Conservation (phyloP, 2,888 invertebrate genomes). For the Cryptocephalus primarius region DNA sequence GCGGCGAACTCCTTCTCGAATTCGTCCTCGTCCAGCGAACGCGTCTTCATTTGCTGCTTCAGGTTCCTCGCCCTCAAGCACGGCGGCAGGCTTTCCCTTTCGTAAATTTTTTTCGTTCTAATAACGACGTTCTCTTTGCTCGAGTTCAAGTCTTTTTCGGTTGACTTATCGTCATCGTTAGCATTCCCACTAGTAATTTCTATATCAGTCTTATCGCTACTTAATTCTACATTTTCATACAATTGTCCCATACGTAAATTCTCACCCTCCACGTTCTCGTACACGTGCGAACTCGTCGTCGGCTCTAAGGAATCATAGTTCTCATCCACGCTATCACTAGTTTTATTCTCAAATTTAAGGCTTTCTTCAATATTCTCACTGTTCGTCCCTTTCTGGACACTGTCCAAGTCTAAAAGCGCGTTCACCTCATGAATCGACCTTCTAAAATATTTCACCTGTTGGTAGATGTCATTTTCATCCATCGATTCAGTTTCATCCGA, state of each 20-base stretch:
- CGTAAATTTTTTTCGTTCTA: conserved; percentile 23
- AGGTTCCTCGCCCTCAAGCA: conserved; percentile 51
- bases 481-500: conserved; percentile 28
- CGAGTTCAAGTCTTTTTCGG: conserved; percentile 1
- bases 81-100: conserved; percentile 42
- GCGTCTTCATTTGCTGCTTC: conserved; percentile 51
- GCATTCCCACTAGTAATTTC: conserved; percentile 2
- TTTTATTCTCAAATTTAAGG: conserved; percentile 1
- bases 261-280: conserved; percentile 29
- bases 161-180: background rate
- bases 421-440: conserved; percentile 67
- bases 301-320: conserved; percentile 29
- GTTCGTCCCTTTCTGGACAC: conserved; percentile 10
- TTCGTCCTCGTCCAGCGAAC: conserved; percentile 64
- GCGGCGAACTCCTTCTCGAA: conserved; percentile 56
- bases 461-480: conserved; percentile 49
- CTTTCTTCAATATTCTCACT: conserved; percentile 11
- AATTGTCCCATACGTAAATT: conserved; percentile 8
- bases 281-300: conserved; percentile 22
- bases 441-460: conserved; percentile 65
- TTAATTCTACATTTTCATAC: conserved; percentile 13
- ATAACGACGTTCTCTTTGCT: conserved; percentile 18
- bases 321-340: conserved; percentile 10
- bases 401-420: conserved; percentile 39
- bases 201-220: conserved; percentile 14